A percentile compares a stretch with the other conserved stretches of the same genome.
Evolutionary conservation across 2,113 vertebrate genomes (phyloP).

Genomic region (Triplophysa tibetana): DNA sequence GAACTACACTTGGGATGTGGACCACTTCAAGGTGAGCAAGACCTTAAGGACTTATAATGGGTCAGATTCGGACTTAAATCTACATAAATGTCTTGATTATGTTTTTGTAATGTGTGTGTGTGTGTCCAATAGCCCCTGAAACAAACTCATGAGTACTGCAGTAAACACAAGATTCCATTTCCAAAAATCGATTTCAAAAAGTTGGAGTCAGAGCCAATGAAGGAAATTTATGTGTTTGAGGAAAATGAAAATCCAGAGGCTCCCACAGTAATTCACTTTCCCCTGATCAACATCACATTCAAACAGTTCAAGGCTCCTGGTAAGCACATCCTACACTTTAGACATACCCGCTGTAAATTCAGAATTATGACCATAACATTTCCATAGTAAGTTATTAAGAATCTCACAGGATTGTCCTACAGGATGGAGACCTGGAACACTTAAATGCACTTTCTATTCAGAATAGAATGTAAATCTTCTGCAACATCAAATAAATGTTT

Average conservation of each 20-base stretch:
- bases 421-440: not conserved
- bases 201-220: conserved; percentile 43
- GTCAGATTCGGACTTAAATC: no score
- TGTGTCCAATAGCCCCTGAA: conserved; percentile 54
- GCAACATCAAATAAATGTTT: not conserved
- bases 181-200: conserved; percentile 55
- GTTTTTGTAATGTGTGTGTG: not conserved
- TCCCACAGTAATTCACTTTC: conserved; percentile 66
- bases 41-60: no score
- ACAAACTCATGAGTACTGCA: conserved; percentile 57
- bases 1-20: conserved; percentile 72
- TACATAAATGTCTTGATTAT: not conserved
- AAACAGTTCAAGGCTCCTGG: conserved; percentile 23
- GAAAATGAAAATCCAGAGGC: conserved; percentile 45
- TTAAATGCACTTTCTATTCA: no score
- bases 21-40: conserved; percentile 72
- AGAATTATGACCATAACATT: no score
- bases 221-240: conserved; percentile 64
- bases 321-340: not conserved
- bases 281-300: conserved; percentile 55
- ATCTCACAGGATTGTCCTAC: not conserved
- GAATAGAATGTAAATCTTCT: no score
- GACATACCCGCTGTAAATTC: no score
- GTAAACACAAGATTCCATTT: conserved; percentile 60
- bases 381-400: not conserved